phyloP scores from a whole-genome alignment of 2,888 invertebrate species.

The Carabus problematicus region DNA sequence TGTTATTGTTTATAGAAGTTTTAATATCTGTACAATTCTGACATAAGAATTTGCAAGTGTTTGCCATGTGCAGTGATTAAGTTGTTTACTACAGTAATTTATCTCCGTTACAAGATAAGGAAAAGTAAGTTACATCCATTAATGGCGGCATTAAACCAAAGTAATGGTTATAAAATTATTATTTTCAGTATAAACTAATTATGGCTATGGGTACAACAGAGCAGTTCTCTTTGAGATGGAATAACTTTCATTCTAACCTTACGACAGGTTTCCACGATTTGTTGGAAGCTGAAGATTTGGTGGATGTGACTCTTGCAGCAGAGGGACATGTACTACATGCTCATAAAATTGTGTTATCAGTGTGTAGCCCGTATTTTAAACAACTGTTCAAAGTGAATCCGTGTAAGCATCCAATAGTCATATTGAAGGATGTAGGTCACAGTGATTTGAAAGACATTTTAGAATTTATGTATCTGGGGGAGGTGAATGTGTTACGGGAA shows the following conservation, averaged over 20 bases:
- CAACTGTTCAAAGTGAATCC: constrained; percentile 76
- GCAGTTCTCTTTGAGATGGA: constrained; percentile 79
- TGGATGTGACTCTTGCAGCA: constrained; percentile 79
- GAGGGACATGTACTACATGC: constrained; percentile 80
- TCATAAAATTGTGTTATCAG: constrained; percentile 78
- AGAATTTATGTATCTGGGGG: constrained; percentile 78
- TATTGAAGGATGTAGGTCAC: constrained; percentile 73
- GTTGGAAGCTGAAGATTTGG: constrained; percentile 74
- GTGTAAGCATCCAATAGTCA: constrained; percentile 77
- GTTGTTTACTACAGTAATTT: too few species aligned
- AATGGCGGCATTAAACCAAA: constrained; percentile 42
- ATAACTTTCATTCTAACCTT: constrained; percentile 79
- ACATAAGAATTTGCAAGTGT: too few species aligned
- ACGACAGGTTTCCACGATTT: constrained; percentile 75
- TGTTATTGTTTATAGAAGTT: background rate
- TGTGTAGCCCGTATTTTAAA: constrained; percentile 81
- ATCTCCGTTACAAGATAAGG: constrained; percentile 9
- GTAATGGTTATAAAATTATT: constrained; percentile 22
- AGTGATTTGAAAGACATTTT: constrained; percentile 73
- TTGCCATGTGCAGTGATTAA: too few species aligned
- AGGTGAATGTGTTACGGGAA: constrained; percentile 74
- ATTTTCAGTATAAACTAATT: constrained; percentile 21
- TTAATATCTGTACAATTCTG: too few species aligned
- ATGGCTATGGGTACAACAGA: constrained; percentile 62
- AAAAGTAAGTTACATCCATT: constrained; percentile 25